Percentiles rank a stretch among this genome's conserved stretches.
These are phyloP conservation scores for Benitochromis conjunctus DNA, from an alignment of 2,113 vertebrate species.

Conservation along the genomic window DNA sequence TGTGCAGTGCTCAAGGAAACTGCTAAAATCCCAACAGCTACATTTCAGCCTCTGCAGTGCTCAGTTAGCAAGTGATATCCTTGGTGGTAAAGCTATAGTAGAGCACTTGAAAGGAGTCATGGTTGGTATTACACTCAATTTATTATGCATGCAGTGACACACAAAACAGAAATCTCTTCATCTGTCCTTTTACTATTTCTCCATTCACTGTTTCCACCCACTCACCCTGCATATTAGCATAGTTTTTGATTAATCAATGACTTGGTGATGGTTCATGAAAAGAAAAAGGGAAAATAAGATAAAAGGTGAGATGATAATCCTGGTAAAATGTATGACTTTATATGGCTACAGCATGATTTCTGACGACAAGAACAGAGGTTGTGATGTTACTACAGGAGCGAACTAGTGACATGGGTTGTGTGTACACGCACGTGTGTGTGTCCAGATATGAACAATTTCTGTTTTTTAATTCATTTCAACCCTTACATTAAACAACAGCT, in stretches of 20 bases:
- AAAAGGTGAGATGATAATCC: background rate
- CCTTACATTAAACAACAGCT: constrained; percentile 56
- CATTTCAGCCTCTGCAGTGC: background rate
- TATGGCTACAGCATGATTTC: background rate
- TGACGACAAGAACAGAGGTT: background rate
- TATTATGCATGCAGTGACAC: background rate
- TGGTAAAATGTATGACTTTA: background rate
- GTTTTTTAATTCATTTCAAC: constrained; percentile 2
- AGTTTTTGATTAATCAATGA: background rate
- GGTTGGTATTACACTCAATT: background rate
- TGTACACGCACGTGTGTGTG: background rate
- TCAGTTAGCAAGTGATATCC: background rate
- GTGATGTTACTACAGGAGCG: background rate
- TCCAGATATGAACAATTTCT: background rate
- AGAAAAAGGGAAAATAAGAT: background rate
- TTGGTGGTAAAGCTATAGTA: background rate
- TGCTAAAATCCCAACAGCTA: background rate
- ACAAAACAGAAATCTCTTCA: background rate
- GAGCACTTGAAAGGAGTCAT: background rate
- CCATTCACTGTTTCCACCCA: background rate
- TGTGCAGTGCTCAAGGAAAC: background rate
- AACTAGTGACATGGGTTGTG: background rate
- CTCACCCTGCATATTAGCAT: background rate
- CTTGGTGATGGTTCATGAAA: background rate
- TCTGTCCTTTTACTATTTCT: background rate